Base-by-base conservation (phyloP, 2,888 invertebrate genomes). In the Drosophila recens region DNA sequence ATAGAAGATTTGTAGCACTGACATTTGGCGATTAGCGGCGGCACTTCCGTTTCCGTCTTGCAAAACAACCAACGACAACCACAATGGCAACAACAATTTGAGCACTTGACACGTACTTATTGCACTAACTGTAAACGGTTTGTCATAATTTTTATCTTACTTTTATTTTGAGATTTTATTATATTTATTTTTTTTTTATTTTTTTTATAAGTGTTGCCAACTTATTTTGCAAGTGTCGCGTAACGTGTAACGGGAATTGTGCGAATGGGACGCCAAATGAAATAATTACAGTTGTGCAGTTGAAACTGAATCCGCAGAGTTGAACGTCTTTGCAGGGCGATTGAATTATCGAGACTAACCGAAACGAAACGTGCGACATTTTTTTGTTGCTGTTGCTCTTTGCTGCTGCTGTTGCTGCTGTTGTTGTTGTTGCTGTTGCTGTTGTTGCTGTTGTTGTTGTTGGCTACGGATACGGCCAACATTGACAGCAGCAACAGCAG, bases 341-440 rank as follows among this genome's bases (percentile, higher is more conserved):
- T 90, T 90, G 90, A 90, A 90, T 84, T 90, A 80, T 86, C 80
- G 88, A 85, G 90, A 90, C 90, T 90, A 87, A 86, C 83, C 84
- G 79, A 84, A 82, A 79, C 87, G 79, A 88, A 85, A 88, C 85
- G 84, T 89, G 87, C 89, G 89, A 87, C 87, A 87, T 87, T 81
- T 87, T 84, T 79, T 82, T 82, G 85, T 75, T 82, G 82, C 76
- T 87, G 82, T 82, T 80, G 73, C 73, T 73, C 65, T 68, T 69
- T 64, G 54, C 48, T 42, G 54, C 45, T 54, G 51, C 15, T 33
- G 53, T 13, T 34, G 57, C 9, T 58, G 64, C 45, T 58, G 51
- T 17, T 54, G 58, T 42, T 49, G 53, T 23, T 57, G 57, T 38
- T 62, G 33, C 9, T 40, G 54, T 0, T 17, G 54, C 6, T 48